Percentiles rank a stretch among this genome's conserved stretches.
Evolutionary conservation across 2,797 vertebrate genomes (phyloP).

Genomic region (Mallotus villosus): DNA sequence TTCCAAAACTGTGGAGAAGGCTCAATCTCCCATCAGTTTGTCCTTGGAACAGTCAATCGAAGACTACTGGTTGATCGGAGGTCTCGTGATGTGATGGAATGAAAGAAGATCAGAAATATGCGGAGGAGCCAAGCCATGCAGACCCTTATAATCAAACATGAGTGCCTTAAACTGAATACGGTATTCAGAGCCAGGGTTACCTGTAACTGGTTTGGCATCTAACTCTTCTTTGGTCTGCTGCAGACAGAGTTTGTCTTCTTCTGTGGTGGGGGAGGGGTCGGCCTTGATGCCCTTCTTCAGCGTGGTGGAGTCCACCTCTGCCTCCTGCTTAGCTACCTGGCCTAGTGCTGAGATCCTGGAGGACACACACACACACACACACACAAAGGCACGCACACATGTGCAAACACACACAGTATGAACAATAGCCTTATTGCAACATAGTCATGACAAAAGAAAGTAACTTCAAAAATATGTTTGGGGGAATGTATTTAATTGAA

Average conservation of each 20-base stretch:
- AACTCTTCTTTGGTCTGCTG: constrained; percentile 13
- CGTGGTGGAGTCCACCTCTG: constrained; percentile 19
- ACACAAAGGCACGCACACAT: not conserved
- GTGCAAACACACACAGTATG: not conserved
- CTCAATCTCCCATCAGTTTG: not conserved
- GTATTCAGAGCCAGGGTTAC: not conserved
- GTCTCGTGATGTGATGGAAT: not conserved
- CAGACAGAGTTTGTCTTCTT: constrained; percentile 26
- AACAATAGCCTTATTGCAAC: not conserved
- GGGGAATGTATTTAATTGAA: no score
- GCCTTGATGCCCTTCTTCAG: constrained; percentile 46
- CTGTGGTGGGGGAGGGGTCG: constrained; percentile 41
- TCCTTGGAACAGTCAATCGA: not conserved
- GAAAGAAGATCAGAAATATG: not conserved
- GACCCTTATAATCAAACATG: not conserved
- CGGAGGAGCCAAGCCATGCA: no score
- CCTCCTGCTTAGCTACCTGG: constrained; percentile 50
- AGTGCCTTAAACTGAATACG: not conserved
- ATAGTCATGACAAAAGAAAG: not conserved
- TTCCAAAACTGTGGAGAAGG: not conserved
- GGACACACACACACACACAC: constrained; percentile 29
- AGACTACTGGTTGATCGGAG: not conserved
- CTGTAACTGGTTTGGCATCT: constrained; percentile 30
- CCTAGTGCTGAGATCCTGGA: constrained; percentile 40
- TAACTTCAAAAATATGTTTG: not conserved